Evolutionary conservation across 2,888 invertebrate species (phyloP).

Genomic region (Nephrocerus scutellatus): DNA sequence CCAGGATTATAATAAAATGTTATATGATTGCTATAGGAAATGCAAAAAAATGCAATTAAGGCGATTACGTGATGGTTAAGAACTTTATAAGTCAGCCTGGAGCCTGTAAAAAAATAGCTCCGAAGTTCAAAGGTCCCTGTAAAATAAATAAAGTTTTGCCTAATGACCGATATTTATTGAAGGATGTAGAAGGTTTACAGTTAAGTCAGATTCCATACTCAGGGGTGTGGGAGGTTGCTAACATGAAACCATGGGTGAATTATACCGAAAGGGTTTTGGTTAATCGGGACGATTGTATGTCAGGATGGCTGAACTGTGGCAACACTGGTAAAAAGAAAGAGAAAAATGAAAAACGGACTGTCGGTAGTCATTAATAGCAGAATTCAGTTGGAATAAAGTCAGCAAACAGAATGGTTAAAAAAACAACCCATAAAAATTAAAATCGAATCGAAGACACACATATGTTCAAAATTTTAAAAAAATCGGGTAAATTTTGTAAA

Average conservation of each 20-base stretch:
- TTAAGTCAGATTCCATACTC: conserved; percentile 2
- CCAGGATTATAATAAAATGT: background rate
- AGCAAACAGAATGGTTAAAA: too few species aligned
- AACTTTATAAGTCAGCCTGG: background rate
- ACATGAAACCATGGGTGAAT: background rate
- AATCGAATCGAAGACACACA: too few species aligned
- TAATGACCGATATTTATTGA: too few species aligned
- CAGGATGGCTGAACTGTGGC: conserved; percentile 6
- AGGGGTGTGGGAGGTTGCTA: conserved; percentile 2
- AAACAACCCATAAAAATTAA: too few species aligned
- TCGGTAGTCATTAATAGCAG: background rate
- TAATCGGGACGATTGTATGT: too few species aligned
- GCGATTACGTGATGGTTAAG: background rate
- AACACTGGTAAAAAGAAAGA: background rate
- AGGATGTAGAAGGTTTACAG: background rate
- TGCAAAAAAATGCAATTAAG: background rate
- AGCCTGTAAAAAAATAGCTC: background rate
- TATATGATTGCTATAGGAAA: background rate
- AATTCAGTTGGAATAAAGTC: background rate
- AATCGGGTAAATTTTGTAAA: too few species aligned
- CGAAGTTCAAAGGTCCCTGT: too few species aligned
- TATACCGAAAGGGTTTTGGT: too few species aligned
- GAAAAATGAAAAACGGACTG: conserved; percentile 1
- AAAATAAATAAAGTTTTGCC: too few species aligned
- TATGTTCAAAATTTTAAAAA: too few species aligned